These are phyloP conservation scores for Enteromius fasciolatus DNA, from an alignment of 2,797 vertebrate genomes.

Conservation along the genomic window DNA sequence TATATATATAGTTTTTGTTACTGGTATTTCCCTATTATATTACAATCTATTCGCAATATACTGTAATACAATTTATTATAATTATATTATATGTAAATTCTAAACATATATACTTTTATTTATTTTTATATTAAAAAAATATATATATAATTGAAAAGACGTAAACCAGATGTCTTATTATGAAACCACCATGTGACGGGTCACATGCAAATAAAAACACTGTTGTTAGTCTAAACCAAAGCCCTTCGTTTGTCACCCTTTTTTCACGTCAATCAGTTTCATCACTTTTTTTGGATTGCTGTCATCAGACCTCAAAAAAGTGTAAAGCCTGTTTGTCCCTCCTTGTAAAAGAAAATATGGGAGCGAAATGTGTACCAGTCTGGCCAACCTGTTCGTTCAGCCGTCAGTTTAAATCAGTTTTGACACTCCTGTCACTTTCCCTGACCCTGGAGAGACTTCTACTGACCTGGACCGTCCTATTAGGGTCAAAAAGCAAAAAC, in stretches of 20 bases:
- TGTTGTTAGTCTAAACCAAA: constrained; percentile 24
- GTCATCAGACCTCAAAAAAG: constrained; percentile 38
- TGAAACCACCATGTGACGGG: constrained; percentile 7
- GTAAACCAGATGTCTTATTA: constrained; percentile 2
- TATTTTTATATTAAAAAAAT: neutral
- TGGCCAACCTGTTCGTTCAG: constrained; percentile 53
- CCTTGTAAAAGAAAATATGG: constrained; percentile 47
- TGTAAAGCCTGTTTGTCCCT: constrained; percentile 40
- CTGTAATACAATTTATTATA: neutral
- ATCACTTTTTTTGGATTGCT: constrained; percentile 40
- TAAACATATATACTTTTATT: neutral
- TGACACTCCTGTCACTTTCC: constrained; percentile 80
- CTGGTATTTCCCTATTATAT: neutral
- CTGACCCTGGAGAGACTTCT: constrained; percentile 76
- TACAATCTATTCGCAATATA: neutral
- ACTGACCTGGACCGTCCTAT: constrained; percentile 78
- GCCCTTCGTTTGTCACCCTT: constrained; percentile 3
- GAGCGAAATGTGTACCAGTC: constrained; percentile 41
- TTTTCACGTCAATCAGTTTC: constrained; percentile 51
- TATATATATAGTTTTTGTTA: too few relatives aligned
- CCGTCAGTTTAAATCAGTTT: constrained; percentile 71
- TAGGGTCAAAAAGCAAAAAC: constrained; percentile 73
- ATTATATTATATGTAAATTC: too few relatives aligned
- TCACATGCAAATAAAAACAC: constrained; percentile 42
- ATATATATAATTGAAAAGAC: neutral